Base-by-base conservation (phyloP, 2,113 vertebrate species). In the Climacteris rufus region DNA sequence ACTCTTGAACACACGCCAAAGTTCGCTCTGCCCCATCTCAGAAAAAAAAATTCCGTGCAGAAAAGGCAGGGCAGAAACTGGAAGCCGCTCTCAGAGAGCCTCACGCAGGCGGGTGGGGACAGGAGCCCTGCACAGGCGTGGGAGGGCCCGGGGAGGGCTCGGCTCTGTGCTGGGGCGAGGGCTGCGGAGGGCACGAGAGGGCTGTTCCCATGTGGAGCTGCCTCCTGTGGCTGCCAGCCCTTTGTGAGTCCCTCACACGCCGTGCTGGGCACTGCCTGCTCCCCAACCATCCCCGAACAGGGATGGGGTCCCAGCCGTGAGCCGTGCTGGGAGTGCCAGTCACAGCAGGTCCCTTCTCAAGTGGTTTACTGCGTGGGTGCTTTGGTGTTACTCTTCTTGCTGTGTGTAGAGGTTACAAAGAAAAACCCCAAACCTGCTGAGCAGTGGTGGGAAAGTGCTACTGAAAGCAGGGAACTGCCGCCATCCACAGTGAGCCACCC, bases 261-360 rank as follows among this genome's bases (percentile, higher is more conserved):
- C 3, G 9, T 25, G 42, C 65, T 13, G 60, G 54, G 44, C 59
- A 8, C 22, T 25, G 1, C 28, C 39, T 35, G 11, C 42, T 70
- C 40, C 66, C 80, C 8, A 1, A 12, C 5, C 66, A 7, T 9
- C 27, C 17, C 63, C 33, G 13, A 33, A 4, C 47, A 39, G 3
- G 21, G 21, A 18, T 8, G 40, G 61, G 28, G 11, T 15, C 77
- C 44, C 63, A 16, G 40, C 68, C 27, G 54, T 35, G 47, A 49
- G 47, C 83, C 3, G 75, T 12, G 42, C 15, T 16, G 33, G 33
- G 1, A 2, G 10, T 7, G 20, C 37, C 0, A 8, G 5, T 3
- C 0, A 44, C 2, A 7, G 45, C 53, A 30, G 7, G 5, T 6
- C 33, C 11, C 11, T 42, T 33, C 85, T 78, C 20, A 63, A 75